A percentile compares a stretch with the other conserved stretches of the same genome.
Evolutionary conservation across 2,113 vertebrate genomes (phyloP).

Genomic region (Prunella himalayana): DNA sequence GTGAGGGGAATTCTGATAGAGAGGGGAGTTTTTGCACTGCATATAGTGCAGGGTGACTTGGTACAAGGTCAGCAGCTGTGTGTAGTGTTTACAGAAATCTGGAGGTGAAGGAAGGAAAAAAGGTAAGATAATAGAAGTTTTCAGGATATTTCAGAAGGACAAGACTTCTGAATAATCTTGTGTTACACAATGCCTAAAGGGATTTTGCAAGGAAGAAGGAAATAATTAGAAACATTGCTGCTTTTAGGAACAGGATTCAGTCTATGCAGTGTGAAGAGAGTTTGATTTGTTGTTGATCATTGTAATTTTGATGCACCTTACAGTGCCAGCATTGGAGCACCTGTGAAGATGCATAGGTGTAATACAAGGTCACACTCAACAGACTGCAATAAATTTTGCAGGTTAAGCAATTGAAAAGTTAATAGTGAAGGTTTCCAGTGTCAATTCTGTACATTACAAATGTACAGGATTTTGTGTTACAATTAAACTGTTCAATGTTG

Average conservation of each 20-base stretch:
- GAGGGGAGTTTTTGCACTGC: not conserved
- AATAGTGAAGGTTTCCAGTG: not conserved
- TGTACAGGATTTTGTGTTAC: not conserved
- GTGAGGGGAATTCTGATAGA: not conserved
- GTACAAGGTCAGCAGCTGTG: not conserved
- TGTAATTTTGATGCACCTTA: not conserved
- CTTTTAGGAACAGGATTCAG: not conserved
- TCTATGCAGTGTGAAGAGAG: not conserved
- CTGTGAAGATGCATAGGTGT: not conserved
- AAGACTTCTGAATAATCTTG: not conserved
- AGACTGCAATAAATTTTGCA: not conserved
- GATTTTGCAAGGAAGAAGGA: not conserved
- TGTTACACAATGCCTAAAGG: not conserved
- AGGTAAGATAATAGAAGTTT: not conserved
- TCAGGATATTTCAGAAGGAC: not conserved
- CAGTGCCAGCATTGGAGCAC: not conserved
- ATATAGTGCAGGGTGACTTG: rapidly evolving
- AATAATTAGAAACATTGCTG: not conserved
- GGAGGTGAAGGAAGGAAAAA: not conserved
- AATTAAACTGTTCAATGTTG: not conserved
- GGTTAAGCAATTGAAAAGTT: not conserved
- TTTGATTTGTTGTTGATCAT: rapidly evolving
- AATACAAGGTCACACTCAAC: not conserved
- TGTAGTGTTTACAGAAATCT: not conserved
- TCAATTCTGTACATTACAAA: not conserved